phyloP scores from a whole-genome alignment of 2,888 invertebrate genomes.

The Anoplius nigerrimus region DNA sequence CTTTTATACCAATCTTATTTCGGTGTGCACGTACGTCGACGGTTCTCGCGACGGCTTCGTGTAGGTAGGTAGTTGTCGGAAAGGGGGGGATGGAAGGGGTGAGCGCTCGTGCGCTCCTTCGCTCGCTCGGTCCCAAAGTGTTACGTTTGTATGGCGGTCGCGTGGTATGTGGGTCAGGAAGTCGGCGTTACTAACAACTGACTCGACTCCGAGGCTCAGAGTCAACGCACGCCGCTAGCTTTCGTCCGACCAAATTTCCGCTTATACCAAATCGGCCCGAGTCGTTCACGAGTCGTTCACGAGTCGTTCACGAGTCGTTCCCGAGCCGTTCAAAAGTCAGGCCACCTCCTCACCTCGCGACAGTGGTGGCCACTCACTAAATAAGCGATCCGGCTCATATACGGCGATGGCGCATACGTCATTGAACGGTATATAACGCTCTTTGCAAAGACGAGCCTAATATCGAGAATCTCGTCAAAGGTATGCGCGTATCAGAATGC shows the following conservation, averaged over 20 bases:
- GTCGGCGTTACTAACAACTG: conserved; percentile 66
- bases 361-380: too few relatives aligned
- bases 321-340: too few relatives aligned
- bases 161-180: conserved; percentile 72
- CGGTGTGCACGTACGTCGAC: neutral
- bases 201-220: conserved; percentile 45
- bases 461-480: too few relatives aligned
- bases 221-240: conserved; percentile 46
- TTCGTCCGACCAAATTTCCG: conserved; percentile 57
- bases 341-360: too few relatives aligned
- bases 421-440: too few relatives aligned
- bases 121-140: conserved; percentile 28
- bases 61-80: neutral
- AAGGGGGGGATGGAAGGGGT: neutral
- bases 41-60: neutral
- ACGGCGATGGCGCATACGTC: too few relatives aligned
- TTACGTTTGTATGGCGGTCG: conserved; percentile 55
- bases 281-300: too few relatives aligned
- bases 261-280: conserved; percentile 52
- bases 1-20: too few relatives aligned
- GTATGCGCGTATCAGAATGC: neutral
- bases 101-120: neutral
- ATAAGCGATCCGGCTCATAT: too few relatives aligned
- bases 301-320: too few relatives aligned
- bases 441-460: too few relatives aligned